Percentiles rank a stretch among this genome's conserved stretches.
Conservation (phyloP, 2,113 vertebrate species). For the Glaucidium brasilianum region DNA sequence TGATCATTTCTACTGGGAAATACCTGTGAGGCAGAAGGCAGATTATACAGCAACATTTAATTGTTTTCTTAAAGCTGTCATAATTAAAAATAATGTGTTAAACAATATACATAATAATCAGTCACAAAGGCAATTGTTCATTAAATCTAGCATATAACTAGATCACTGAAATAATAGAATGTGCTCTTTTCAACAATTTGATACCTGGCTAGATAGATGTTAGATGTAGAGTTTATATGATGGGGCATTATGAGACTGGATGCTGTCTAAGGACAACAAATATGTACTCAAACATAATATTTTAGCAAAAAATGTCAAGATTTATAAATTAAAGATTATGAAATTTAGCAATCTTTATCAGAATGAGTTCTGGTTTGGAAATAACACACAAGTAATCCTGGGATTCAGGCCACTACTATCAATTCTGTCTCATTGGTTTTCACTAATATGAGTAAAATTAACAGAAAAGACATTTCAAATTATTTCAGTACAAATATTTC, state of each 20-base stretch:
- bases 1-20: slow-evolving; percentile 8
- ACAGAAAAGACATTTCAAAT: background rate
- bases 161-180: background rate
- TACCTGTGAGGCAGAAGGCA: slow-evolving; percentile 21
- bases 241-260: background rate
- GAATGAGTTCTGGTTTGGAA: background rate
- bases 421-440: background rate
- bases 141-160: background rate
- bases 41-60: background rate
- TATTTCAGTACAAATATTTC: background rate
- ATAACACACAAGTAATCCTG: background rate
- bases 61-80: slow-evolving; percentile 7
- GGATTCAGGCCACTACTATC: background rate
- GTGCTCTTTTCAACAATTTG: background rate
- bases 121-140: background rate
- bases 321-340: background rate
- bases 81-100: background rate
- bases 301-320: background rate
- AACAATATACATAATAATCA: background rate
- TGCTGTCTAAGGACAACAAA: background rate
- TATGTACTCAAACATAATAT: background rate
- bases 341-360: background rate
- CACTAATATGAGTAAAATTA: background rate
- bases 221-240: background rate
- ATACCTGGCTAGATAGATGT: background rate